Evolutionary conservation across 2,113 vertebrate genomes (phyloP).

Genomic region (Shinisaurus crocodilurus): DNA sequence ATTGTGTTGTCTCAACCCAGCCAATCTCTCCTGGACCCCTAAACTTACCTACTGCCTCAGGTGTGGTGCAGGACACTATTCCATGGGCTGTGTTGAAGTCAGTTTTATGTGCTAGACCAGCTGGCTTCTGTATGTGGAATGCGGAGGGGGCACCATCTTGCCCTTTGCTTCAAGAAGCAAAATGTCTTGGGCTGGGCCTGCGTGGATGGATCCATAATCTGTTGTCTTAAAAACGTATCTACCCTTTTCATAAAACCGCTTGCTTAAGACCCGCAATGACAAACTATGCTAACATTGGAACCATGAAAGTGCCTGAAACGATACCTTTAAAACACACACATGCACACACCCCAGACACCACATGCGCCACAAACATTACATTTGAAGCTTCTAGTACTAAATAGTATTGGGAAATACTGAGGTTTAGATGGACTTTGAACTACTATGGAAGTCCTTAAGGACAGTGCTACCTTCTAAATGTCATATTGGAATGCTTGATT

Average conservation of each 20-base stretch:
- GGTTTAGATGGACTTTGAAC: not conserved
- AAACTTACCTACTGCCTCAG: no score
- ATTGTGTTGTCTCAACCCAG: no score
- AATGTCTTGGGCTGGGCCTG: no score
- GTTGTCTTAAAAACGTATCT: no score
- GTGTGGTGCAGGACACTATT: no score
- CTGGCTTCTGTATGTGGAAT: no score
- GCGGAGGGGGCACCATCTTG: no score
- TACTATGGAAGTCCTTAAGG: accelerated
- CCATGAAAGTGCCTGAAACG: not conserved
- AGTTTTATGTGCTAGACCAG: no score
- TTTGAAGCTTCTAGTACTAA: not conserved
- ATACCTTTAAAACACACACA: not conserved
- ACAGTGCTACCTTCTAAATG: not conserved
- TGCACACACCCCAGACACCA: not conserved
- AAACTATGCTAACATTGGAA: not conserved
- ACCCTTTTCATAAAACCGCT: not conserved
- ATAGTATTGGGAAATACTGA: not conserved
- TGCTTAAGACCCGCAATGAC: not conserved
- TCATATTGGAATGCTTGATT: not conserved
- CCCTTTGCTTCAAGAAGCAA: no score
- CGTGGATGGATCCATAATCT: no score
- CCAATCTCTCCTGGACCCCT: no score
- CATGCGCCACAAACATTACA: not conserved
- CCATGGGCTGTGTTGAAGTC: no score